Evolutionary conservation across 64 coral and sea anemone genomes (phyloP).

Genomic region (Acropora tenuis): DNA sequence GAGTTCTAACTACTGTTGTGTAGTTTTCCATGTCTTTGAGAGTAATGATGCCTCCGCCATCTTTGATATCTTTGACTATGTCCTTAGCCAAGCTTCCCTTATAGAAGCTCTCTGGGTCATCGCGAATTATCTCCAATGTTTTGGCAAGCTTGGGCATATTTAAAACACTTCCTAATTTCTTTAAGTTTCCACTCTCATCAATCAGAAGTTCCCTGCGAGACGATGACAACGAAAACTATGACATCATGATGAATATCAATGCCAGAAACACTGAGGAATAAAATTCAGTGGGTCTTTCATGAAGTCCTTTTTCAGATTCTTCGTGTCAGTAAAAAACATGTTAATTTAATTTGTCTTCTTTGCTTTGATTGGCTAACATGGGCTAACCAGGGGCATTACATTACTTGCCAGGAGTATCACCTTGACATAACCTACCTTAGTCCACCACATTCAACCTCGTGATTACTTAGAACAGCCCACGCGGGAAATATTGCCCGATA

Average conservation of each 20-base stretch:
- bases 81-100: constrained; percentile 72
- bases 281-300: too few relatives aligned
- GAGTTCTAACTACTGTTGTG: constrained; percentile 16
- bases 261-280: too few relatives aligned
- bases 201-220: constrained; percentile 68
- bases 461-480: too few relatives aligned
- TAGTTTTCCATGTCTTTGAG: constrained; percentile 73
- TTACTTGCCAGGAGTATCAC: too few relatives aligned
- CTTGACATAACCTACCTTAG: too few relatives aligned
- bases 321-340: too few relatives aligned
- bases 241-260: background rate
- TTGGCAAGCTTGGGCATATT: constrained; percentile 67
- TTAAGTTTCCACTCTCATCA: constrained; percentile 40
- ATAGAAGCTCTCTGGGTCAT: constrained; percentile 82
- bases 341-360: too few relatives aligned
- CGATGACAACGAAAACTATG: background rate
- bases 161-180: constrained; percentile 45
- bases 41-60: constrained; percentile 56
- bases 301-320: too few relatives aligned
- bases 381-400: too few relatives aligned
- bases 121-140: constrained; percentile 83
- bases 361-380: too few relatives aligned
- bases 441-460: too few relatives aligned
- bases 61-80: constrained; percentile 68
- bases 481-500: too few relatives aligned